These are phyloP conservation scores for Chirona hameri DNA, from an alignment of 2,888 invertebrate species.

Conservation along the genomic window DNA sequence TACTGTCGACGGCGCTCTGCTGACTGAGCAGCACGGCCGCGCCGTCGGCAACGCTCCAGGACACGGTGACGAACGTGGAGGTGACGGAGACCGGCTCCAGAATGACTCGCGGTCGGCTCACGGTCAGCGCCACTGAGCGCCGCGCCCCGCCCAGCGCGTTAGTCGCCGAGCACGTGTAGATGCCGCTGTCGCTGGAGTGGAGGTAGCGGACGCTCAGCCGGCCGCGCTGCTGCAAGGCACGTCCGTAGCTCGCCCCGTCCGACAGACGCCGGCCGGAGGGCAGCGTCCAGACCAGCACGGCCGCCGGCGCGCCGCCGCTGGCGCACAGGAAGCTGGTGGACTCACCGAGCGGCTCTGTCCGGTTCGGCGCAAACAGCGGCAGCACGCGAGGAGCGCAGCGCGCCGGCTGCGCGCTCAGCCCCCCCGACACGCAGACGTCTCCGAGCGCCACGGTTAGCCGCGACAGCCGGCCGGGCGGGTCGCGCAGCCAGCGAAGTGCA, in stretches of 20 bases:
- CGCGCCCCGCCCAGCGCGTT: not conserved
- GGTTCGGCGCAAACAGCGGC: not conserved
- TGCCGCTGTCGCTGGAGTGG: not conserved
- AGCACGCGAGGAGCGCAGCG: slow-evolving; percentile 1
- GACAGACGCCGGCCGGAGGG: not conserved
- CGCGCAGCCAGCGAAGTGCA: not conserved
- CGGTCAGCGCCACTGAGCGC: not conserved
- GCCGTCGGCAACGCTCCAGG: not conserved
- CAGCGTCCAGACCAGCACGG: not conserved
- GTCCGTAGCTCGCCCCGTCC: not conserved
- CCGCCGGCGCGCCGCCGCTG: not conserved
- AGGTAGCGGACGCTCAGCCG: not conserved
- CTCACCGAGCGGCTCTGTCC: not conserved
- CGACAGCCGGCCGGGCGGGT: no score
- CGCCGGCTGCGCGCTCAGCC: no score
- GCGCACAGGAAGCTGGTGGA: not conserved
- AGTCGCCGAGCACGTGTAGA: not conserved
- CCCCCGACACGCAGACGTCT: no score
- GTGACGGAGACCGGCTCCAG: slow-evolving; percentile 3
- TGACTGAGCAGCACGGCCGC: not conserved
- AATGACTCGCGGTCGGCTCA: not conserved
- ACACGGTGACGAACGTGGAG: slow-evolving; percentile 4
- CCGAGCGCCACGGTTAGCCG: not conserved
- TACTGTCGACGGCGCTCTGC: not conserved
- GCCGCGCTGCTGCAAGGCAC: not conserved